These are phyloP conservation scores for Pseudococcus longispinus DNA, from an alignment of 2,888 invertebrate species.

Conservation along the genomic window DNA sequence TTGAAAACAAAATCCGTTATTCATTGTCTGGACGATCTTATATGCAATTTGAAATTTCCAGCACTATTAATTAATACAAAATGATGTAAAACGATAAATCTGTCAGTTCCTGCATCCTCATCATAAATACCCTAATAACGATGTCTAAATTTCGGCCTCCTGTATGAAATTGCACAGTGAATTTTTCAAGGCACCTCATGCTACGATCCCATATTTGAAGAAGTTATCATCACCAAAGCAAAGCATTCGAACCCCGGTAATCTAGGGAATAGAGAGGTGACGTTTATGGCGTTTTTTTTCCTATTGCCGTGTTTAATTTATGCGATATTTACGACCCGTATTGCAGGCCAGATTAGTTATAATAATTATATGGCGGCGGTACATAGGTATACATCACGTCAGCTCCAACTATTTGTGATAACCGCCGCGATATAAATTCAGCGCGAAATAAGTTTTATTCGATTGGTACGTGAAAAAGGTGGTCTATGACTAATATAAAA, in stretches of 20 bases:
- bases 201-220: not conserved
- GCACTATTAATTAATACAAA: too few species aligned
- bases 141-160: too few species aligned
- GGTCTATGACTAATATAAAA: slow-evolving; percentile 15
- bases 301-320: not conserved
- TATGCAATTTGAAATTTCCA: too few species aligned
- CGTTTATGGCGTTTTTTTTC: not conserved
- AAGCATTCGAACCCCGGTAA: not conserved
- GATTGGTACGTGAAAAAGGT: slow-evolving; percentile 33
- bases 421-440: not conserved
- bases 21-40: too few species aligned
- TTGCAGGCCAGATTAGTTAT: not conserved
- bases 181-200: not conserved
- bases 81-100: not conserved
- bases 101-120: not conserved
- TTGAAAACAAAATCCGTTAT: too few species aligned
- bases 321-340: slow-evolving; percentile 34
- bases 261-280: not conserved
- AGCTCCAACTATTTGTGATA: too few species aligned
- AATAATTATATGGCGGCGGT: slow-evolving; percentile 35
- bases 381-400: not conserved
- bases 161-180: not conserved
- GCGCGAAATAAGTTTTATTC: slow-evolving; percentile 18
- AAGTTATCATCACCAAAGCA: not conserved
- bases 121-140: not conserved